phyloP scores from a whole-genome alignment of 2,113 vertebrate genomes.

The Xyliphius kryptos region DNA sequence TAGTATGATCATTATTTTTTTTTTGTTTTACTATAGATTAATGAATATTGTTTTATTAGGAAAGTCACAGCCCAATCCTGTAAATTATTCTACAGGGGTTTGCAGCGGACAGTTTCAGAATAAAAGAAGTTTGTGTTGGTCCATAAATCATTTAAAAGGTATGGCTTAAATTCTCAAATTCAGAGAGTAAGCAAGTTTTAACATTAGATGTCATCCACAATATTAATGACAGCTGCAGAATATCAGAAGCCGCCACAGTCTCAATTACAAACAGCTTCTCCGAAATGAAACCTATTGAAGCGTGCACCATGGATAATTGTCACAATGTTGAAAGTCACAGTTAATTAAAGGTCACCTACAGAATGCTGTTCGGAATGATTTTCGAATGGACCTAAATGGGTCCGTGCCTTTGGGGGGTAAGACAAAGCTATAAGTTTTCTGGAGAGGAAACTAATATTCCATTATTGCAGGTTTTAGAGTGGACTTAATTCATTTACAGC shows the following conservation, averaged over 20 bases:
- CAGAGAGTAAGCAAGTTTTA: conserved; percentile 1
- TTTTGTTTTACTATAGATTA: too few relatives aligned
- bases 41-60: too few relatives aligned
- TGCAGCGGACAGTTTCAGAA: too few relatives aligned
- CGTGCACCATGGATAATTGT: conserved; percentile 40
- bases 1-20: too few relatives aligned
- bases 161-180: conserved; percentile 13
- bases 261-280: conserved; percentile 43
- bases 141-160: not conserved
- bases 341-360: conserved; percentile 47
- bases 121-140: too few relatives aligned
- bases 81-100: too few relatives aligned
- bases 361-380: conserved; percentile 29
- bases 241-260: conserved; percentile 30
- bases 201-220: conserved; percentile 25
- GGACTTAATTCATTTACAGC: conserved; percentile 14
- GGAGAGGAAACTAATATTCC: conserved; percentile 8
- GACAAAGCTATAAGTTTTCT: not conserved
- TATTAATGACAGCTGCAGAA: conserved; percentile 35
- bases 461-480: not conserved
- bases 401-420: not conserved
- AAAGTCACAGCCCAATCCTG: too few relatives aligned
- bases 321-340: conserved; percentile 47
- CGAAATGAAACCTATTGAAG: conserved; percentile 41
- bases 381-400: conserved; percentile 15